These are phyloP conservation scores for Laspeyria flexula DNA, from an alignment of 2,888 invertebrate species.

Conservation along the genomic window DNA sequence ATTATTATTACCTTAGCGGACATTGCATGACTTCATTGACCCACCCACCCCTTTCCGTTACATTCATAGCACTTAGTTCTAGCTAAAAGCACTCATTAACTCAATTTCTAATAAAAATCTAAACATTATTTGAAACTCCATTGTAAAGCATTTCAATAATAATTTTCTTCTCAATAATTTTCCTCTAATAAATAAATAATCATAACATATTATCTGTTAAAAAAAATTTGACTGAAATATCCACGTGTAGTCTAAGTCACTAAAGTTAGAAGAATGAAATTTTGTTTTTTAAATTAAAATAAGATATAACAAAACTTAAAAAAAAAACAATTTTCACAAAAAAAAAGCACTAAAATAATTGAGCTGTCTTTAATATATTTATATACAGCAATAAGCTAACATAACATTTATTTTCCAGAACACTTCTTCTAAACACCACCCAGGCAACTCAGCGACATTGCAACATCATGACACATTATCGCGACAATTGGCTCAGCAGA, in stretches of 20 bases:
- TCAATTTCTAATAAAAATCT: constrained; percentile 7
- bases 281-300: too few relatives aligned
- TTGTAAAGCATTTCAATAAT: too few relatives aligned
- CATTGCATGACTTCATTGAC: constrained; percentile 77
- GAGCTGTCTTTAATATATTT: constrained; percentile 52
- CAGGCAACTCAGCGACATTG: constrained; percentile 88
- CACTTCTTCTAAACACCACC: constrained; percentile 94
- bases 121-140: not conserved
- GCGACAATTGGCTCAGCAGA: constrained; percentile 76
- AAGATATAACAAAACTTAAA: too few relatives aligned
- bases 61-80: constrained; percentile 45
- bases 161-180: too few relatives aligned
- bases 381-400: constrained; percentile 9
- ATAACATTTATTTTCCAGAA: constrained; percentile 85
- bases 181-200: too few relatives aligned
- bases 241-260: too few relatives aligned
- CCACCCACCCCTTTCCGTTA: constrained; percentile 77
- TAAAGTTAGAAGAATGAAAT: too few relatives aligned
- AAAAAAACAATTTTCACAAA: not conserved
- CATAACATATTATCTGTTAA: too few relatives aligned
- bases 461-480: constrained; percentile 88
- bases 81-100: constrained; percentile 16
- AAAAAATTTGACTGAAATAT: too few relatives aligned
- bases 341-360: constrained; percentile 23
- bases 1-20: constrained; percentile 60